Percentiles rank a stretch among this genome's conserved stretches.
Conservation (phyloP, 2,113 vertebrate species). For the Epinephelus cyanopodus region DNA sequence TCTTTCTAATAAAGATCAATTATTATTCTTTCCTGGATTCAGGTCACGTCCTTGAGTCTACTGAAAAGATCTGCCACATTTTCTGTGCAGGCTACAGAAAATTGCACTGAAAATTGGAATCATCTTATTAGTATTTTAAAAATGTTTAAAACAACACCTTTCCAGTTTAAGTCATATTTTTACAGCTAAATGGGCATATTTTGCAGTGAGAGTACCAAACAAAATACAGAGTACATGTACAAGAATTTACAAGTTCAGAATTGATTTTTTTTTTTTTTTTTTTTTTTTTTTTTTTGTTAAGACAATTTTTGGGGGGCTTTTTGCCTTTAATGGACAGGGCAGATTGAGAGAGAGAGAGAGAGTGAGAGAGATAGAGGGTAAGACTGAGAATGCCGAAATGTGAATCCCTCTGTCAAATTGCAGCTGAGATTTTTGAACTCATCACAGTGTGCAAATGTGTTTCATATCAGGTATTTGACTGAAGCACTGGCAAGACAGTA, state of each 20-base stretch:
- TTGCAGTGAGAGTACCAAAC: not conserved
- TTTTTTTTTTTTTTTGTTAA: too few species aligned
- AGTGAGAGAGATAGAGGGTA: too few species aligned
- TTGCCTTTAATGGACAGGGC: too few species aligned
- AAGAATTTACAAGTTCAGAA: too few species aligned
- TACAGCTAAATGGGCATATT: not conserved
- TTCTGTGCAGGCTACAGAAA: not conserved
- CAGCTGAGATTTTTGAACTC: not conserved
- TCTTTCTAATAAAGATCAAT: not conserved
- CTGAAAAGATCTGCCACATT: not conserved
- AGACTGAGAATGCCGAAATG: slow-evolving; percentile 4
- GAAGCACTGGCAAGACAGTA: slow-evolving; percentile 32
- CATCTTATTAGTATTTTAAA: not conserved
- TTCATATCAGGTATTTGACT: slow-evolving; percentile 60
- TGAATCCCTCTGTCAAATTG: slow-evolving; percentile 17
- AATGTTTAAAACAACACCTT: not conserved
- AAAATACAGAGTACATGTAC: not conserved
- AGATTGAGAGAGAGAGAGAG: too few species aligned
- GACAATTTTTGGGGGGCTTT: too few species aligned
- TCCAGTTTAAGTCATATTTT: not conserved
- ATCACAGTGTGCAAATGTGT: slow-evolving; percentile 39
- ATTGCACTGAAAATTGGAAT: not conserved
- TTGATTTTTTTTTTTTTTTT: not conserved
- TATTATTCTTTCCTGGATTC: not conserved
- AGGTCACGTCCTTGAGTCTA: slow-evolving; percentile 5